Percentiles rank a stretch among this genome's conserved stretches.
Conservation (phyloP, 2,113 vertebrate species). For the Dromiciops gliroides region DNA sequence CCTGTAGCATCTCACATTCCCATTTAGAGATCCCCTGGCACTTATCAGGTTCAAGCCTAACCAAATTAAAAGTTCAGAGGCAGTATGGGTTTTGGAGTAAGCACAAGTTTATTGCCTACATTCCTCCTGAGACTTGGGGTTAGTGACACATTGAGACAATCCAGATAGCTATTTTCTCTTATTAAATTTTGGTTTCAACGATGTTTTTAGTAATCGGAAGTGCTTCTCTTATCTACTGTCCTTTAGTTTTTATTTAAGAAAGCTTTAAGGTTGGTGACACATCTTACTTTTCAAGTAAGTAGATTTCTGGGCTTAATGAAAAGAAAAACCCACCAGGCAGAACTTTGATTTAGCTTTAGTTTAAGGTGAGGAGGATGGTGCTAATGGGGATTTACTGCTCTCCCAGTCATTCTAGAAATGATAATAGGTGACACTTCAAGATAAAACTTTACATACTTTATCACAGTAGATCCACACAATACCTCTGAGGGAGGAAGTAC, state of each 20-base stretch:
- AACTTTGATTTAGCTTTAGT: background rate
- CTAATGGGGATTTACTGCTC: background rate
- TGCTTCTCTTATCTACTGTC: background rate
- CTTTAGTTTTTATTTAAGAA: background rate
- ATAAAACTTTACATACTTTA: background rate
- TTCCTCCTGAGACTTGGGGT: background rate
- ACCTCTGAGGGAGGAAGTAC: background rate
- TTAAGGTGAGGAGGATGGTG: background rate
- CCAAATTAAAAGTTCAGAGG: background rate
- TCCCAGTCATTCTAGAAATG: background rate
- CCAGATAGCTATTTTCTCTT: background rate
- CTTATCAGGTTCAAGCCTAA: background rate
- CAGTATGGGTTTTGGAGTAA: too few relatives aligned
- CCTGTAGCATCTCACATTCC: background rate
- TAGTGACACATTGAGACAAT: background rate
- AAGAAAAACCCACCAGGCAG: background rate
- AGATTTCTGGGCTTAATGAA: background rate
- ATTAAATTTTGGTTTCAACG: background rate
- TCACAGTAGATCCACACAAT: background rate
- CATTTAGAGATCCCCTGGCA: background rate
- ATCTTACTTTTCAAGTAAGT: background rate
- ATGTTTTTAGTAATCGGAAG: background rate
- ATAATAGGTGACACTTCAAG: background rate
- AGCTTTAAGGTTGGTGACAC: background rate
- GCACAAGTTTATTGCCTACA: too few relatives aligned